Conservation (phyloP, 2,113 vertebrate genomes). For the Calidris pygmaea region DNA sequence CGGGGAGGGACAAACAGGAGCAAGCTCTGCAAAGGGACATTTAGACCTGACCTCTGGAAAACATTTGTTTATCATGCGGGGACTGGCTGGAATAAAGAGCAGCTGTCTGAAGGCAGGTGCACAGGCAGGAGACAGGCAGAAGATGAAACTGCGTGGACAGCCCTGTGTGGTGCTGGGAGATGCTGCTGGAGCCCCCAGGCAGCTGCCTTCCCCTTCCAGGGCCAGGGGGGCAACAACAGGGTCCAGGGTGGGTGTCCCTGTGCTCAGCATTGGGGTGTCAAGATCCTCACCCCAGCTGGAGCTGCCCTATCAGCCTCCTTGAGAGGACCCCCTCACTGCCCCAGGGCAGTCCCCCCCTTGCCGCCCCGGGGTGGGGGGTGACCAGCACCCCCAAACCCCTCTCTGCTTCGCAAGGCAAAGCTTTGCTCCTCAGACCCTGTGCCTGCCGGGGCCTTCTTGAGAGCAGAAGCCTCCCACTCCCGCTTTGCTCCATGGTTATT, state of each 20-base stretch:
- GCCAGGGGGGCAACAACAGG: not conserved
- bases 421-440: fast-evolving
- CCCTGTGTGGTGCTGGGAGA: fast-evolving
- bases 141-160: not conserved
- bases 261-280: fast-evolving
- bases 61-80: not conserved
- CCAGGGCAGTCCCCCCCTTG: not conserved
- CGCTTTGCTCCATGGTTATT: not conserved
- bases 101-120: not conserved
- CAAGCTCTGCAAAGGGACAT: not conserved
- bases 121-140: not conserved
- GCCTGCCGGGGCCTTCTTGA: fast-evolving
- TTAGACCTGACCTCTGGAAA: not conserved
- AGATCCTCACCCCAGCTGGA: not conserved
- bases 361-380: too few species aligned
- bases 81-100: not conserved
- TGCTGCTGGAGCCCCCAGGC: not conserved
- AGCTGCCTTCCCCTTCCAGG: fast-evolving
- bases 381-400: not conserved
- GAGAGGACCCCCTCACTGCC: not conserved
- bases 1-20: not conserved
- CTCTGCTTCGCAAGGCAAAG: not conserved
- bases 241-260: not conserved
- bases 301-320: not conserved
- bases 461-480: not conserved